Conservation (phyloP, 2,113 vertebrate genomes). For the Grallaria varia region DNA sequence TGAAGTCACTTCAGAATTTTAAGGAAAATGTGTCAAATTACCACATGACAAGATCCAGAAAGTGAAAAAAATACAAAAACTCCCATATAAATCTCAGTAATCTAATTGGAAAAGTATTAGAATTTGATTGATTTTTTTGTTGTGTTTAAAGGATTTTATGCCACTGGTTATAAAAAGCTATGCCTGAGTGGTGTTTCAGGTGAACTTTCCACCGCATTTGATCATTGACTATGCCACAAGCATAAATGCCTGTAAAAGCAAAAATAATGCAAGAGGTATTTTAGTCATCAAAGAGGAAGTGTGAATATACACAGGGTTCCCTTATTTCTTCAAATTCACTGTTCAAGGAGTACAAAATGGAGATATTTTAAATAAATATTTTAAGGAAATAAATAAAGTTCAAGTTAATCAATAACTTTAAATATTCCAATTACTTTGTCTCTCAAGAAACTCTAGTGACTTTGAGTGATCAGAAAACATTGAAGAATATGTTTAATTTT, state of each 20-base stretch:
- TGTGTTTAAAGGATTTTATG: neutral
- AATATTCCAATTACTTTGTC: neutral
- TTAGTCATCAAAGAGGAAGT: neutral
- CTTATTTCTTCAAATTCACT: neutral
- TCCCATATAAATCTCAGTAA: neutral
- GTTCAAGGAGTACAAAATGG: neutral
- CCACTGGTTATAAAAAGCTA: neutral
- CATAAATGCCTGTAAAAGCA: neutral
- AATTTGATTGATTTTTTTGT: neutral
- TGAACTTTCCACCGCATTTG: neutral
- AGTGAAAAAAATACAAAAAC: neutral
- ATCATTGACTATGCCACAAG: neutral
- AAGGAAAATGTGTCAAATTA: neutral
- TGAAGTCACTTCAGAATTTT: neutral
- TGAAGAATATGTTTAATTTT: neutral
- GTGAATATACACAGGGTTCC: neutral
- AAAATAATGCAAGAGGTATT: neutral
- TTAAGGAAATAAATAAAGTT: neutral
- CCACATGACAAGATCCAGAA: neutral
- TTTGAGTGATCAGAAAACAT: neutral
- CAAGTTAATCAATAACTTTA: neutral
- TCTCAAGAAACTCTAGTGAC: neutral
- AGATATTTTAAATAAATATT: neutral
- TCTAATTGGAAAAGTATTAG: neutral
- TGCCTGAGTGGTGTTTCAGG: neutral